Conservation (phyloP, 2,888 invertebrate species). For the Mesorhabditis belari region DNA sequence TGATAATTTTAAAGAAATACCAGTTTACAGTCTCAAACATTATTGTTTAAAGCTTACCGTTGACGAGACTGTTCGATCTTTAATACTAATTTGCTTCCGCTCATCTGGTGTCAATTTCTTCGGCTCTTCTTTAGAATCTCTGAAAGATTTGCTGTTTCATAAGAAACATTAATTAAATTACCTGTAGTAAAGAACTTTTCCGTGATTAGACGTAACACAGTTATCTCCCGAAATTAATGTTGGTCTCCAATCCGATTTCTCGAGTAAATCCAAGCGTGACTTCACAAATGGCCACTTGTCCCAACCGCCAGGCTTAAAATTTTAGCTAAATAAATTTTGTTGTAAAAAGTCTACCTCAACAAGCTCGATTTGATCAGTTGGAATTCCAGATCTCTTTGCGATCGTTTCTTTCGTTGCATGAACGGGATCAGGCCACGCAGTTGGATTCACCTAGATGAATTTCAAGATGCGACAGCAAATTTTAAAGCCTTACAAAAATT, state of each 20-base stretch:
- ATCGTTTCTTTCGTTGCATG: slow-evolving; percentile 10
- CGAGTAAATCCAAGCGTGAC: slow-evolving; percentile 8
- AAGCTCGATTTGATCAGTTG: slow-evolving; percentile 20
- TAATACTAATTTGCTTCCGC: slow-evolving; percentile 32
- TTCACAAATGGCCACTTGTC: slow-evolving; percentile 27
- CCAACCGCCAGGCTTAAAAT: slow-evolving; percentile 11
- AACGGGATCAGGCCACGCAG: slow-evolving; percentile 11
- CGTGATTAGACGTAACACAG: slow-evolving; percentile 8
- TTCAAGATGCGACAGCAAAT: neutral
- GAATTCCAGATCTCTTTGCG: slow-evolving; percentile 13
- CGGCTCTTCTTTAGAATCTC: slow-evolving; percentile 27
- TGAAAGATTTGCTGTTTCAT: slow-evolving; percentile 9
- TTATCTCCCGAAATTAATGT: slow-evolving; percentile 2
- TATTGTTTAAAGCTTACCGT: neutral
- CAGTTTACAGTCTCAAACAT: neutral
- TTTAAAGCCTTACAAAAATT: neutral
- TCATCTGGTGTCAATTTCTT: slow-evolving; percentile 38
- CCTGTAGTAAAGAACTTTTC: slow-evolving; percentile 26
- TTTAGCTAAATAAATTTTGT: neutral
- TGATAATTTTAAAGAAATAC: neutral
- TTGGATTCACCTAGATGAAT: slow-evolving; percentile 5
- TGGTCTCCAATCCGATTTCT: neutral
- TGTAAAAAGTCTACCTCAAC: slow-evolving; percentile 12
- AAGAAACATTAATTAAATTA: neutral
- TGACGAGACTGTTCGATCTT: slow-evolving; percentile 18